Percentiles rank a stretch among this genome's conserved stretches.
Conservation (phyloP, 2,113 vertebrate genomes). For the Nanger granti region DNA sequence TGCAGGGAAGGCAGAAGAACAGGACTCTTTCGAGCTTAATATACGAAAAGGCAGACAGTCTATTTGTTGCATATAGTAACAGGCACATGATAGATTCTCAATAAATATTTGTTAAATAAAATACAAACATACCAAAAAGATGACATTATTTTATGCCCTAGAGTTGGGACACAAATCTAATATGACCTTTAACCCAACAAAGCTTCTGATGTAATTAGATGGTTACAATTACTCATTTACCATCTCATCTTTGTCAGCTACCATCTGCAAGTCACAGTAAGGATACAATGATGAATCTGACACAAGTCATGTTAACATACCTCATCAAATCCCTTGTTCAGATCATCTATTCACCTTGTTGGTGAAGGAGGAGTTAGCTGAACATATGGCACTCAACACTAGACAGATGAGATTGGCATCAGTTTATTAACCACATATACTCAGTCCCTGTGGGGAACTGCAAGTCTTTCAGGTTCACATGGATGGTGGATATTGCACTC, state of each 20-base stretch:
- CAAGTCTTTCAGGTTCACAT: background rate
- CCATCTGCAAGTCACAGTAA: background rate
- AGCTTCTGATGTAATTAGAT: background rate
- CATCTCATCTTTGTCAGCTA: background rate
- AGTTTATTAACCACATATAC: background rate
- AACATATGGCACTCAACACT: background rate
- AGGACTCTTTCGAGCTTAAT: background rate
- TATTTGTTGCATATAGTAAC: background rate
- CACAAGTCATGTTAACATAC: background rate
- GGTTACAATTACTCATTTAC: background rate
- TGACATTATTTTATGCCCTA: background rate
- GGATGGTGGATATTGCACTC: background rate
- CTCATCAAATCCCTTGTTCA: background rate
- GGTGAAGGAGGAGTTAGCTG: background rate
- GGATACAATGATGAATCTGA: background rate
- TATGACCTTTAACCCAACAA: background rate
- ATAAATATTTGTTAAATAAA: background rate
- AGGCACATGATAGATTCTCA: background rate
- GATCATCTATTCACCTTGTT: background rate
- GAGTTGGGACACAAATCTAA: background rate
- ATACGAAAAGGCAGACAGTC: background rate
- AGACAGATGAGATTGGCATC: background rate
- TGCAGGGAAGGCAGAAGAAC: background rate
- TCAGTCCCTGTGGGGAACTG: background rate
- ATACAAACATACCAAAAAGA: background rate